Evolutionary conservation across 2,113 vertebrate genomes (phyloP).

Genomic region (Scopus umbretta): DNA sequence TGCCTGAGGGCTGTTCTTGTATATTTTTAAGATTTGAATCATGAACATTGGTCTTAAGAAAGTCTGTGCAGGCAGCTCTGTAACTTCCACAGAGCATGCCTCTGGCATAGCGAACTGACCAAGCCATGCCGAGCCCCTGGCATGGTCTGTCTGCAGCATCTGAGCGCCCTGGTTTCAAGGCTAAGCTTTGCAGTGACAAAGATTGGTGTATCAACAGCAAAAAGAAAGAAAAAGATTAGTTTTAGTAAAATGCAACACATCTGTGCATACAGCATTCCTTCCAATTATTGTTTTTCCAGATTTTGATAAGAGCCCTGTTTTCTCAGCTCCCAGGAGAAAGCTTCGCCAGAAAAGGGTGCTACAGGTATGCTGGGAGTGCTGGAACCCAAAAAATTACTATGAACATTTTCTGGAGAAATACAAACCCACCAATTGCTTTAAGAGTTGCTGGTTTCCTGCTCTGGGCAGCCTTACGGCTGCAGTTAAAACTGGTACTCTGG

Average conservation of each 20-base stretch:
- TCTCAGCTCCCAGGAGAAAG: not conserved
- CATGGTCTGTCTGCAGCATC: not conserved
- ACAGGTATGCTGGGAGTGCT: not conserved
- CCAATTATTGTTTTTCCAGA: not conserved
- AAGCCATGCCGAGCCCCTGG: not conserved
- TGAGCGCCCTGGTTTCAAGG: not conserved
- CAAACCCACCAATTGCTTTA: accelerated
- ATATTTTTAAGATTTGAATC: not conserved
- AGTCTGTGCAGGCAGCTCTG: not conserved
- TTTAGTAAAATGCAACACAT: not conserved
- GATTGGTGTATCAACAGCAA: not conserved
- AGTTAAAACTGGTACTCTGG: not conserved
- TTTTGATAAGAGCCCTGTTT: not conserved
- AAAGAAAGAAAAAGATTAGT: not conserved
- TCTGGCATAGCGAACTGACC: not conserved
- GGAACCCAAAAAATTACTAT: not conserved
- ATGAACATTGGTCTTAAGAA: not conserved
- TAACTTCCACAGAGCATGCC: not conserved
- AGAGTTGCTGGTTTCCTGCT: not conserved
- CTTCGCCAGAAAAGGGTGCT: not conserved
- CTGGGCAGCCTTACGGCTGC: not conserved
- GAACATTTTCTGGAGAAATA: not conserved
- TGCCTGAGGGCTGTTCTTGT: not conserved
- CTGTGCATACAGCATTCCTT: not conserved
- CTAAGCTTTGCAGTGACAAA: not conserved